Conservation (phyloP, 2,888 invertebrate genomes). For the Cryptocephalus moraei region DNA sequence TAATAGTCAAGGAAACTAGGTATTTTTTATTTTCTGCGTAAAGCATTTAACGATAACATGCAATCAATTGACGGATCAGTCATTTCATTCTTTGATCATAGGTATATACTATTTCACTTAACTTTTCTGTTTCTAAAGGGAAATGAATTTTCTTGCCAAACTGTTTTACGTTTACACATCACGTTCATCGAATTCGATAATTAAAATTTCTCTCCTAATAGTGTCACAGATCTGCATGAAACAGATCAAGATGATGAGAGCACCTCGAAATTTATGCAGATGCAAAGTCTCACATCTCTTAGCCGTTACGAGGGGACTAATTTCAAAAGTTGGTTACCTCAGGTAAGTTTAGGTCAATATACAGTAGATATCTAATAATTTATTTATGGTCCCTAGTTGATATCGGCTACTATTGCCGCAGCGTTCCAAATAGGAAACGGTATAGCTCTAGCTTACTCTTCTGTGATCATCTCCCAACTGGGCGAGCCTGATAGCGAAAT, state of each 20-base stretch:
- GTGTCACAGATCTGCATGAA: not conserved
- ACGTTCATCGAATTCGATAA: too few species aligned
- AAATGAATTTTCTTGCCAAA: too few species aligned
- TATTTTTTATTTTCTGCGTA: too few species aligned
- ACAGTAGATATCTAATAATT: not conserved
- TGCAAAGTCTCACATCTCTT: slow-evolving; percentile 34
- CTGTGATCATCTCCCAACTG: slow-evolving; percentile 44
- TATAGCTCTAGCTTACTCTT: slow-evolving; percentile 48
- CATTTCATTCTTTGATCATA: too few species aligned
- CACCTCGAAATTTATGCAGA: slow-evolving; percentile 27
- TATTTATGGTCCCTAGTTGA: slow-evolving; percentile 32
- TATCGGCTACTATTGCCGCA: slow-evolving; percentile 43
- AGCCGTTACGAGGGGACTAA: slow-evolving; percentile 33
- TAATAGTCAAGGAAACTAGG: too few species aligned
- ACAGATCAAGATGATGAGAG: slow-evolving; percentile 30
- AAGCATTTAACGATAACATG: too few species aligned
- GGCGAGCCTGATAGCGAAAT: slow-evolving; percentile 23
- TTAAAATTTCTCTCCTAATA: too few species aligned
- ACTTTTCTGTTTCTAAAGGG: too few species aligned
- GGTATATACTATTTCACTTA: too few species aligned
- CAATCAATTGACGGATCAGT: too few species aligned
- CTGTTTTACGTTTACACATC: too few species aligned
- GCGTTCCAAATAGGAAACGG: slow-evolving; percentile 50
- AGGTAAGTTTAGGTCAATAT: slow-evolving; percentile 25
- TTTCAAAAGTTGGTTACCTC: slow-evolving; percentile 36